Evolutionary conservation across 1,140 invertebrate species (phyloP).

Genomic region (Lepidostoma basale): DNA sequence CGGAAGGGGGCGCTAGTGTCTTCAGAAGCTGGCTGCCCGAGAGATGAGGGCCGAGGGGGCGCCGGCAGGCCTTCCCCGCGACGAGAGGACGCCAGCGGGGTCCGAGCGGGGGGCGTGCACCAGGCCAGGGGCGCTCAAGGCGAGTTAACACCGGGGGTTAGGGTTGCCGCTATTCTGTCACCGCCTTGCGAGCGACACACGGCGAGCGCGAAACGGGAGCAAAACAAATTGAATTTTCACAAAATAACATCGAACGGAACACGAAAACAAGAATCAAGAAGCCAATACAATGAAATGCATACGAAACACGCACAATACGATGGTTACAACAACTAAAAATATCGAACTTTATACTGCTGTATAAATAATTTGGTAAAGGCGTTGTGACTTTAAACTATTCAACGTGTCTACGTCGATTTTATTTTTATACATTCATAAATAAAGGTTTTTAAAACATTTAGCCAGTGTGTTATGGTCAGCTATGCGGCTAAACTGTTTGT

Average conservation of each 20-base stretch:
- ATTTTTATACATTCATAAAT: no score
- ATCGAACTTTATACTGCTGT: constrained; percentile 7
- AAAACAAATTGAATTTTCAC: no score
- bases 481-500: no score
- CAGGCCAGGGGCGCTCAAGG: background rate
- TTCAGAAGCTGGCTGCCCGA: constrained; percentile 5
- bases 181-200: background rate
- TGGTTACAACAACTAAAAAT: background rate
- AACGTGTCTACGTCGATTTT: no score
- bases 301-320: background rate
- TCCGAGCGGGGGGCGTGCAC: background rate
- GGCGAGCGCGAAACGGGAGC: no score
- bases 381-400: background rate
- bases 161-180: background rate
- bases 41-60: constrained; percentile 3
- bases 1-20: background rate
- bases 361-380: background rate
- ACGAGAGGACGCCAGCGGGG: constrained; percentile 7
- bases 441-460: no score
- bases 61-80: background rate
- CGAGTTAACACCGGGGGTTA: constrained; percentile 14
- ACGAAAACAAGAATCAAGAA: background rate
- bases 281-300: background rate
- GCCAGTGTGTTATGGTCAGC: no score
- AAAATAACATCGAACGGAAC: background rate